A percentile compares a stretch with the other conserved stretches of the same genome.
Evolutionary conservation across 2,888 invertebrate species (phyloP).

Genomic region (Pherbina coryleti): DNA sequence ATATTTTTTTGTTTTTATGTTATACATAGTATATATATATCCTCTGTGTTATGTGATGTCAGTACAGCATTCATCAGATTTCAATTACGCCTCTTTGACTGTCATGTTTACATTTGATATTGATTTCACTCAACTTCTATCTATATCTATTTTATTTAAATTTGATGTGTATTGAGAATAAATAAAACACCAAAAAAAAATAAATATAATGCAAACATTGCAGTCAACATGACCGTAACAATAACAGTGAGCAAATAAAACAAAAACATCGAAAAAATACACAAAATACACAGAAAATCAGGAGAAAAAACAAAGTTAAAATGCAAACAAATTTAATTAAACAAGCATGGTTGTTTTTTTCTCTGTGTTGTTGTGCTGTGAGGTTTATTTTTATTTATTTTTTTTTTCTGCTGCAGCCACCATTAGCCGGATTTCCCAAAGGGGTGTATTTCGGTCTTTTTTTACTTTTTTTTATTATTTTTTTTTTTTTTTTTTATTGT

Average conservation of each 20-base stretch:
- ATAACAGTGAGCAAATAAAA: neutral
- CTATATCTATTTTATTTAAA: neutral
- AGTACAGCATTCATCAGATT: no score
- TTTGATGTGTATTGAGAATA: neutral
- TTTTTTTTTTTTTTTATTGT: neutral
- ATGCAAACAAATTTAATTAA: slow-evolving; percentile 36
- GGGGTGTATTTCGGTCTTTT: slow-evolving; percentile 8
- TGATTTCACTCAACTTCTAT: neutral
- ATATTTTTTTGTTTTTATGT: no score
- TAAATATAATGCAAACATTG: neutral
- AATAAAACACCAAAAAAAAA: neutral
- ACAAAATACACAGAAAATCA: neutral
- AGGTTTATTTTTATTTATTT: neutral
- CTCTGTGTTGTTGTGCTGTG: neutral
- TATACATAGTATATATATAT: no score
- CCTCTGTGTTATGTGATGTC: no score
- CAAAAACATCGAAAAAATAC: neutral
- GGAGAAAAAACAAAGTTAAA: slow-evolving; percentile 10
- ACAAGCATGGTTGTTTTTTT: neutral
- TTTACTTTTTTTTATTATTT: neutral
- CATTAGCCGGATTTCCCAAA: slow-evolving; percentile 23
- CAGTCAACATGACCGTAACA: neutral
- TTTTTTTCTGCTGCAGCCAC: neutral
- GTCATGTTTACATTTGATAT: slow-evolving; percentile 10
- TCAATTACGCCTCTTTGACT: neutral